Base-by-base conservation (phyloP, 2,113 vertebrate species). In the Hystrix cristata region DNA sequence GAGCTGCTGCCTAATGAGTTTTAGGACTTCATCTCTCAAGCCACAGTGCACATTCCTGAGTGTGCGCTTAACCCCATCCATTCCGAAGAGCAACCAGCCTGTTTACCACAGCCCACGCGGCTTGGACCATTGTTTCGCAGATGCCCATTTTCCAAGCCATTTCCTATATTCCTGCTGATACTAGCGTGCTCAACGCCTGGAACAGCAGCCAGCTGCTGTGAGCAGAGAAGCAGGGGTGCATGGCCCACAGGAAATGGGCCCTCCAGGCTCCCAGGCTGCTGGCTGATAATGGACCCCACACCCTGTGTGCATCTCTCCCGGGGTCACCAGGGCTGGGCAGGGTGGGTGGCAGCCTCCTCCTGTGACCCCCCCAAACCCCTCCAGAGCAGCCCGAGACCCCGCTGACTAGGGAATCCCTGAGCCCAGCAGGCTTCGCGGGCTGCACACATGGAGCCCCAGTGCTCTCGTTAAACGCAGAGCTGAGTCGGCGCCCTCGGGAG, bases 161-260 rank as follows among this genome's bases (percentile, higher is more conserved):
- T 95, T 92, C 95, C 96, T 87, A 23, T 48, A 23, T 94, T 87
- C 87, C 94, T 88, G 90, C 96, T 95, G 90, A 89, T 78, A 31
- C 48, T 53, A n/a, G 78, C 19, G n/a, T 12, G 2, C 27, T 5
- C 19, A 72, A 48, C 0, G 0, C 60, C 18, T 0, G 10, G 46
- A 11, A 15, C 0, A 25, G 82, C 85, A 65, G 92, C 76, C 81
- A 85, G 81, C 89, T 57, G 94, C 53, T 55, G 60, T 10, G 2
- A n/a, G 60, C 84, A 3, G 5, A n/a, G 76, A 23, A 1, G 4
- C 14, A 1, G 15, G 23, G 46, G 13, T 34, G 65, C 6, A 13
- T 5, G 62, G 78, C 78, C 89, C 78, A 15, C 62, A 60, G 92
- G 96, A 83, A 79, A 19, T 2, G 0, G 31, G 23, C 2, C 0